These are phyloP conservation scores for Rhagoletis pomonella DNA, from an alignment of 1,140 invertebrate genomes.

Conservation along the genomic window DNA sequence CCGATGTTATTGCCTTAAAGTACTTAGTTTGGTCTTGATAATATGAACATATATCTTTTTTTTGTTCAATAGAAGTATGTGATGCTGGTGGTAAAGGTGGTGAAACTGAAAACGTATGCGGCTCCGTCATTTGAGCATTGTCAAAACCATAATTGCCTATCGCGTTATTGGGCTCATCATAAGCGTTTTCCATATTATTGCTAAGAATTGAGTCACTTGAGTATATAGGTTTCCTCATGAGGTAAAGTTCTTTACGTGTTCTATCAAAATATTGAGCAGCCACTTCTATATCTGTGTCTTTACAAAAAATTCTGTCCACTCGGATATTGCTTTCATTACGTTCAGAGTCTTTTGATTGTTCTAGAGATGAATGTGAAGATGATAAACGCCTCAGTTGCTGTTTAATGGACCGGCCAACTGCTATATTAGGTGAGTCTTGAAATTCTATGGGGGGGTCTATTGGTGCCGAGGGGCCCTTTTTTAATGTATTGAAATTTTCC, in stretches of 20 bases:
- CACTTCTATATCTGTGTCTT: background rate
- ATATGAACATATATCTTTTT: constrained; percentile 68
- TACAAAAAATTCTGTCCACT: constrained; percentile 22
- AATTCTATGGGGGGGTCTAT: constrained; percentile 88
- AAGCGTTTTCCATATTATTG: constrained; percentile 71
- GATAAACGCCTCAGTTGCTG: constrained; percentile 71
- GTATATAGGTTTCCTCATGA: constrained; percentile 71
- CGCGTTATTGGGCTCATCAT: constrained; percentile 72
- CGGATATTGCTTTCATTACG: constrained; percentile 31
- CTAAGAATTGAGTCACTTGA: constrained; percentile 72
- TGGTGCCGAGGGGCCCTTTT: constrained; percentile 83
- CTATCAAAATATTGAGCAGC: background rate
- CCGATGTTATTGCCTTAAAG: constrained; percentile 72
- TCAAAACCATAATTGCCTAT: constrained; percentile 70
- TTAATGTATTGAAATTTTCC: constrained; percentile 87
- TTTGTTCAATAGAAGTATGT: constrained; percentile 66
- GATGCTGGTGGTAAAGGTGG: constrained; percentile 64
- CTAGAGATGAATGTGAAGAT: constrained; percentile 71
- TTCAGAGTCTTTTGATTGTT: constrained; percentile 65
- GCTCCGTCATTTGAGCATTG: constrained; percentile 67
- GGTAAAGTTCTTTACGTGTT: constrained; percentile 67
- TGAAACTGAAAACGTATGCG: constrained; percentile 63
- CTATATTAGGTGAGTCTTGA: constrained; percentile 76
- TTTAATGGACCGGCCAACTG: constrained; percentile 70
- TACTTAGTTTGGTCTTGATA: constrained; percentile 72